Percentiles rank a stretch among this genome's conserved stretches.
phyloP scores from a whole-genome alignment of 2,113 vertebrate genomes.

The Sclerurus mexicanus region DNA sequence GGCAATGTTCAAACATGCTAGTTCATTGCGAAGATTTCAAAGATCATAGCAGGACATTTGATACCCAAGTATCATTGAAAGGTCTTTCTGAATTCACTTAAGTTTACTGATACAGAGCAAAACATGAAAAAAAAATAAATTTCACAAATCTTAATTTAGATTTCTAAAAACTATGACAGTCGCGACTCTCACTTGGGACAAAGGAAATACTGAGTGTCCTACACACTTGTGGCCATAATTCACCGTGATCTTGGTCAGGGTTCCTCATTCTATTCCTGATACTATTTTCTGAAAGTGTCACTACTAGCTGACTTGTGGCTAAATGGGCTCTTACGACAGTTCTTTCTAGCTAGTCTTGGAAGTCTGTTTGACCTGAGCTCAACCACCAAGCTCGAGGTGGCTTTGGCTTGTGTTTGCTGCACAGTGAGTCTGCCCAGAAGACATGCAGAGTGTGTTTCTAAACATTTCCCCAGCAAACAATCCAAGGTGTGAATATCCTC shows the following conservation, averaged over 20 bases:
- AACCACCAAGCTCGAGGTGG: background rate
- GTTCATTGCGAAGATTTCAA: background rate
- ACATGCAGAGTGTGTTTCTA: background rate
- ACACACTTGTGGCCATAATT: background rate
- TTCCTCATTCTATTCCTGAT: background rate
- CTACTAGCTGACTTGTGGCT: conserved; percentile 1
- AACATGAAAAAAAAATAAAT: background rate
- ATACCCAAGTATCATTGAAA: background rate
- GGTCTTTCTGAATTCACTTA: background rate
- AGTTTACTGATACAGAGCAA: background rate
- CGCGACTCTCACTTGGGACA: background rate
- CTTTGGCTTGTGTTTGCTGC: background rate
- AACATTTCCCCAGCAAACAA: background rate
- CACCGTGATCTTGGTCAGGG: background rate
- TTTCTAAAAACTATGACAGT: background rate
- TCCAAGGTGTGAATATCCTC: background rate
- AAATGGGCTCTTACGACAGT: background rate
- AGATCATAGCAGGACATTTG: background rate
- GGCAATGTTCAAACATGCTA: background rate
- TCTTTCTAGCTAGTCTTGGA: background rate
- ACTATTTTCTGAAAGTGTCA: background rate
- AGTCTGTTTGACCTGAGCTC: conserved; percentile 42
- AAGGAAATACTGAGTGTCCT: background rate
- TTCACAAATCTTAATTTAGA: background rate
- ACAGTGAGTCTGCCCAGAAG: background rate